Evolutionary conservation across 2,113 vertebrate species (phyloP).

Genomic region (Apaloderma vittatum): DNA sequence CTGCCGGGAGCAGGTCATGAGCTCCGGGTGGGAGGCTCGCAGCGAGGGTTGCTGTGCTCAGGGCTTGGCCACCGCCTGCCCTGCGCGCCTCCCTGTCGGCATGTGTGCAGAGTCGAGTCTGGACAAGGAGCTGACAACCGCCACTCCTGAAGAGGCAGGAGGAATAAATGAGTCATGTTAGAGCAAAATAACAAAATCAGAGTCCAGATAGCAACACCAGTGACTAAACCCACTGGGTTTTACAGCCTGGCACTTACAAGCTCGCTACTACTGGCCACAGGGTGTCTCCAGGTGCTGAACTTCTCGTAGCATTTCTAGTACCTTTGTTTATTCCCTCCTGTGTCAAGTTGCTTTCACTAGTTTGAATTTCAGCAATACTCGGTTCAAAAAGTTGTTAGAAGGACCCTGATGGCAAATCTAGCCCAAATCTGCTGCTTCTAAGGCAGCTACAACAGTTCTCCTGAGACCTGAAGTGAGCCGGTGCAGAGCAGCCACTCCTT

Average conservation of each 20-base stretch:
- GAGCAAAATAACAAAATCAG: not conserved
- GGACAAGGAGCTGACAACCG: not conserved
- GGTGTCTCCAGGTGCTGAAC: not conserved
- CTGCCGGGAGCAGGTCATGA: not conserved
- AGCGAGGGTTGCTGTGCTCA: not conserved
- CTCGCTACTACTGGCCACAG: fast-evolving
- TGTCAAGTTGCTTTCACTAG: fast-evolving
- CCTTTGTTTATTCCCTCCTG: not conserved
- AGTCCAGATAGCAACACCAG: not conserved
- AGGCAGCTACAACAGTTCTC: not conserved
- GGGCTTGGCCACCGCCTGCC: no score
- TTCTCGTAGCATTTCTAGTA: fast-evolving
- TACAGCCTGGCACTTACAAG: not conserved
- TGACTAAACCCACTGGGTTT: not conserved
- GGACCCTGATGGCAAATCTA: not conserved
- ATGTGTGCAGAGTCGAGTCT: fast-evolving
- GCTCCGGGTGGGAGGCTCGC: not conserved
- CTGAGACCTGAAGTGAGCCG: not conserved
- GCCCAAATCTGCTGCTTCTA: not conserved
- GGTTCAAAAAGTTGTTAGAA: not conserved
- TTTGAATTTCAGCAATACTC: not conserved
- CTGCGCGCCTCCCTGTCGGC: fast-evolving
- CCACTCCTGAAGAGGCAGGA: not conserved
- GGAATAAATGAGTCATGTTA: not conserved
- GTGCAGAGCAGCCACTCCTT: not conserved